A percentile compares a stretch with the other conserved stretches of the same genome.
Evolutionary conservation across 1,140 invertebrate genomes (phyloP).

Genomic region (Brachionus manjavacas): DNA sequence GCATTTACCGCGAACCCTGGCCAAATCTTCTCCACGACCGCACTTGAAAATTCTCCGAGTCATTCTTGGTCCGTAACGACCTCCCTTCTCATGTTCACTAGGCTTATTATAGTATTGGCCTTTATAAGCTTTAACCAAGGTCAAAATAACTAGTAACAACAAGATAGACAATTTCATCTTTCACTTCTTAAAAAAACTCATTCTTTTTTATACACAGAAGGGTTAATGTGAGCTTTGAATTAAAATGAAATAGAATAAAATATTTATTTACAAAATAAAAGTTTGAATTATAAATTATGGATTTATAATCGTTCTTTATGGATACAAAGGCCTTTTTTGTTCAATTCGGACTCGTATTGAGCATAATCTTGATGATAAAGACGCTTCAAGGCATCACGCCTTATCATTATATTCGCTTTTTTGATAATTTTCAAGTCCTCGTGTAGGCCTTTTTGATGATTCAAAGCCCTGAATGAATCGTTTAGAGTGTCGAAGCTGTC

Average conservation of each 20-base stretch:
- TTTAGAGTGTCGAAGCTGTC: conserved; percentile 10
- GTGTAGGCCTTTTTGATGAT: neutral
- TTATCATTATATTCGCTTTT: conserved; percentile 10
- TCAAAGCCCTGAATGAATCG: neutral
- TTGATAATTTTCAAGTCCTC: conserved; percentile 10
- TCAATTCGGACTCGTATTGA: conserved; percentile 22
- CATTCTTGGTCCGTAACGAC: neutral
- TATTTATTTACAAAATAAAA: neutral
- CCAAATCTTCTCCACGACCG: neutral
- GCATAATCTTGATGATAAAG: conserved; percentile 12
- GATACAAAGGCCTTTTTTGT: conserved; percentile 23
- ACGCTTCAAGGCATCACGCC: conserved; percentile 14
- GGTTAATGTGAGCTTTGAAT: neutral
- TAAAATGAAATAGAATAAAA: neutral
- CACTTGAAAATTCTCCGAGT: neutral
- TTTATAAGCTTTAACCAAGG: neutral
- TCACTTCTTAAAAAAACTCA: neutral
- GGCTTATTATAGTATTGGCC: neutral
- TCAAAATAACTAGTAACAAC: neutral
- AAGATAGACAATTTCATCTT: neutral
- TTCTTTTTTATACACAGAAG: neutral
- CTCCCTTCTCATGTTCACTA: neutral
- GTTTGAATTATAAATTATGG: neutral
- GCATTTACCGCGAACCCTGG: neutral
- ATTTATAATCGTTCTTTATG: conserved; percentile 38